Percentiles rank a stretch among this genome's conserved stretches.
Conservation (phyloP, 2,113 vertebrate genomes). For the Psettodes erumei region DNA sequence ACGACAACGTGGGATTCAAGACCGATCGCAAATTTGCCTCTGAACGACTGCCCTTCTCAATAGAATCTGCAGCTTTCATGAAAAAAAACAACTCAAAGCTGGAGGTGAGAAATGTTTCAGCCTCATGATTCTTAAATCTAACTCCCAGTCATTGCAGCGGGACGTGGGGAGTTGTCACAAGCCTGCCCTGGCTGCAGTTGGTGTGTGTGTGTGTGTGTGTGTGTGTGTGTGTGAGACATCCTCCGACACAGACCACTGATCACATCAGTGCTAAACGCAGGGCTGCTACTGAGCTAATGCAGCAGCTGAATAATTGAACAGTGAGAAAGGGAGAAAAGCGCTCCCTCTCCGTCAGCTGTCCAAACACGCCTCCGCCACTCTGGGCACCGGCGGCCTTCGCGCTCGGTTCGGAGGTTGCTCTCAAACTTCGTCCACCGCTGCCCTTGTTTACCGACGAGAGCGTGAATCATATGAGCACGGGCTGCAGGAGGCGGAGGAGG, state of each 20-base stretch:
- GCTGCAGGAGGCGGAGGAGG: slow-evolving; percentile 41
- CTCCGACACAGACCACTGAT: slow-evolving; percentile 72
- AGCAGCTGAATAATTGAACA: slow-evolving; percentile 76
- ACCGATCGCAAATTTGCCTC: neutral
- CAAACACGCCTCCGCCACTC: no score
- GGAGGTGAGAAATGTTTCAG: neutral
- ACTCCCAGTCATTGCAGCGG: neutral
- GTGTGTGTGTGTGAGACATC: slow-evolving; percentile 16
- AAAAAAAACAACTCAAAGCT: neutral
- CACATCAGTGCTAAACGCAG: slow-evolving; percentile 60
- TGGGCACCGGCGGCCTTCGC: no score
- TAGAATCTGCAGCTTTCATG: neutral
- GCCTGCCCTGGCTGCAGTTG: neutral
- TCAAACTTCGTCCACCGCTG: neutral
- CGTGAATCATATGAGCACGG: slow-evolving; percentile 12
- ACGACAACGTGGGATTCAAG: neutral
- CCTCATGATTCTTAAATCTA: neutral
- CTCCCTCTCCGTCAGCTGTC: slow-evolving; percentile 35
- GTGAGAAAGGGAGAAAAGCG: slow-evolving; percentile 41
- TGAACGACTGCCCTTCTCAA: neutral
- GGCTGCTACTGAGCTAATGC: slow-evolving; percentile 74
- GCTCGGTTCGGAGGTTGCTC: neutral
- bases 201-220: slow-evolving; percentile 14
- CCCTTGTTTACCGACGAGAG: neutral
- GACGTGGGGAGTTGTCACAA: slow-evolving; percentile 3